phyloP scores from a whole-genome alignment of 2,113 vertebrate genomes.

The Sander vitreus region DNA sequence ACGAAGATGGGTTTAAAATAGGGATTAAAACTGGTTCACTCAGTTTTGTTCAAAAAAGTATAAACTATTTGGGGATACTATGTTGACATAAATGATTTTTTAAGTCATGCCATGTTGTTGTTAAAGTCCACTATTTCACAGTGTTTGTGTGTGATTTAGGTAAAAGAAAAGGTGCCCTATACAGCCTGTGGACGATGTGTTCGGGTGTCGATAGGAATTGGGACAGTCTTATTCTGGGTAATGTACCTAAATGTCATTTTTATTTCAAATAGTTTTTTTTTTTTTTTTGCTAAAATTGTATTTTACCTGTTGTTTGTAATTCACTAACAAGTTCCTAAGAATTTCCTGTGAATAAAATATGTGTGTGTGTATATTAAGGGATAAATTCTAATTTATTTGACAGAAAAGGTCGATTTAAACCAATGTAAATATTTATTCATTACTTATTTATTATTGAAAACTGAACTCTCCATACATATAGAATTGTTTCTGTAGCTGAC shows the following conservation, averaged over 20 bases:
- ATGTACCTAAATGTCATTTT: conserved; percentile 40
- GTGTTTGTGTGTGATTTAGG: conserved; percentile 76
- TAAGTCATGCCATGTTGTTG: neutral
- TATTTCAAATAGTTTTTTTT: neutral
- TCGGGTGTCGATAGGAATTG: conserved; percentile 89
- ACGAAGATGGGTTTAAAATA: neutral
- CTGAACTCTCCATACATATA: neutral
- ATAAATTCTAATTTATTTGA: neutral
- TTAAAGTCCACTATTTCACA: neutral
- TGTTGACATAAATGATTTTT: neutral
- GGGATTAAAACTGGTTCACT: neutral
- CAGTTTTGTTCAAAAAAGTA: neutral
- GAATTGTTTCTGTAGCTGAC: neutral
- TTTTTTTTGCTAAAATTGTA: neutral
- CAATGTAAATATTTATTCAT: neutral
- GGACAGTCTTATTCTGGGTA: conserved; percentile 97
- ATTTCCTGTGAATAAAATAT: neutral
- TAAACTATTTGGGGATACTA: neutral
- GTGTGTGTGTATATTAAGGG: neutral
- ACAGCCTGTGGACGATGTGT: conserved; percentile 90
- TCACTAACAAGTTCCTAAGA: neutral
- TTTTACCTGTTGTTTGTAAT: neutral
- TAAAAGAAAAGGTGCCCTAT: conserved; percentile 90
- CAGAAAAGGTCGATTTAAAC: neutral
- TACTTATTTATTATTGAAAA: neutral